A percentile compares a stretch with the other conserved stretches of the same genome.
Evolutionary conservation across 2,113 vertebrate species (phyloP).

Genomic region (Anguilla rostrata): DNA sequence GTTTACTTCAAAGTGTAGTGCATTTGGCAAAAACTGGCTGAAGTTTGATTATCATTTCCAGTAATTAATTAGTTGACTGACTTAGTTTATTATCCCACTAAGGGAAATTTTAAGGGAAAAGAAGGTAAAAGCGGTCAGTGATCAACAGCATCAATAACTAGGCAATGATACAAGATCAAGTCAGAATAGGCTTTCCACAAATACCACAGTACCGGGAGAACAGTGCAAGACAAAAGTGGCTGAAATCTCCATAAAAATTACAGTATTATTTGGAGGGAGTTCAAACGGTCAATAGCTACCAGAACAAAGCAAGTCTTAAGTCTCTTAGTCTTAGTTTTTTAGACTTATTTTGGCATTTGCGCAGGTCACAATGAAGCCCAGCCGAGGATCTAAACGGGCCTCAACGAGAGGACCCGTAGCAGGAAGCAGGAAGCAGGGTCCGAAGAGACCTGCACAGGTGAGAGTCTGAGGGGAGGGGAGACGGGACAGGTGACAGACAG

Average conservation of each 20-base stretch:
- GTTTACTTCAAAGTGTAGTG: no score
- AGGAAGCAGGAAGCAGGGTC: neutral
- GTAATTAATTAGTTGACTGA: neutral
- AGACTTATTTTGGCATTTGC: no score
- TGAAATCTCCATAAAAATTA: neutral
- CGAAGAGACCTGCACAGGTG: conserved; percentile 33
- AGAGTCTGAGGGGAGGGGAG: neutral
- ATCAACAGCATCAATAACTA: no score
- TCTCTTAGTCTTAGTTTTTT: no score
- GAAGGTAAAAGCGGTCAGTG: no score
- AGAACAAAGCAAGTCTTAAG: no score
- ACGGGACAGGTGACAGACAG: neutral
- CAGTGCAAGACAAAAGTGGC: no score
- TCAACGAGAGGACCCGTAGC: conserved; percentile 41
- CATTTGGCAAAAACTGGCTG: neutral
- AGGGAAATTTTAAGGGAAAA: neutral
- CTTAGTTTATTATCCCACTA: no score
- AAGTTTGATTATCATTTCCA: neutral
- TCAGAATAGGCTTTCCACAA: no score
- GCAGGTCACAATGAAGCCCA: conserved; percentile 53
- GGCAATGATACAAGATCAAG: no score
- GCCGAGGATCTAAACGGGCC: conserved; percentile 52
- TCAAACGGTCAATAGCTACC: no score
- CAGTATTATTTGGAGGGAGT: neutral
- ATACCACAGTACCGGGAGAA: no score